These are phyloP conservation scores for Ochotona curzoniae DNA, from an alignment of 2,113 vertebrate species.

Conservation along the genomic window DNA sequence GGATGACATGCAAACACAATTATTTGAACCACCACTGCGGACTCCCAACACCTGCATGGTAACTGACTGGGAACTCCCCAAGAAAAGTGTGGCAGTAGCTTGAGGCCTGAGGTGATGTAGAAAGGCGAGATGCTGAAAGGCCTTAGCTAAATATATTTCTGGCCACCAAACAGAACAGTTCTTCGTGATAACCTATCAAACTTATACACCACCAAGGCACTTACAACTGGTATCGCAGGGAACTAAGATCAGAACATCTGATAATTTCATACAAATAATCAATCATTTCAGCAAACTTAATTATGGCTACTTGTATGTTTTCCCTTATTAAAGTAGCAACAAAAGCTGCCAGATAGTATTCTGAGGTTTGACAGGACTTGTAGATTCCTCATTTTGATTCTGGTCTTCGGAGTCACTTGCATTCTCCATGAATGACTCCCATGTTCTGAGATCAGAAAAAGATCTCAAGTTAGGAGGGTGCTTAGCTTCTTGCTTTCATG, in stretches of 20 bases:
- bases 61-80: background rate
- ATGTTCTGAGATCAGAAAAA: background rate
- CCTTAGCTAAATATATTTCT: background rate
- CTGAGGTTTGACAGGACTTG: background rate
- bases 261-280: background rate
- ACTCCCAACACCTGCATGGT: background rate
- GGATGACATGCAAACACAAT: too few relatives aligned
- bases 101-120: background rate
- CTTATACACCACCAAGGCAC: background rate
- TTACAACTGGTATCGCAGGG: background rate
- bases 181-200: background rate
- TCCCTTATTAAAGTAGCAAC: background rate
- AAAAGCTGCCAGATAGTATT: background rate
- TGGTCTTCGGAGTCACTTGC: background rate
- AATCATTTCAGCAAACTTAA: slow-evolving; percentile 7
- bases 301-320: background rate
- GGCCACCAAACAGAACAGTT: background rate
- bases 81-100: accelerated
- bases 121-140: background rate
- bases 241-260: background rate
- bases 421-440: background rate
- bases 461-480: background rate
- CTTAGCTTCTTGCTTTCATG: background rate
- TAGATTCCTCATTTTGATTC: background rate
- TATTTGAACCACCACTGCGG: too few relatives aligned